A percentile compares a stretch with the other conserved stretches of the same genome.
Conservation (phyloP, 1,140 invertebrate species). For the Saxidomus purpurata region DNA sequence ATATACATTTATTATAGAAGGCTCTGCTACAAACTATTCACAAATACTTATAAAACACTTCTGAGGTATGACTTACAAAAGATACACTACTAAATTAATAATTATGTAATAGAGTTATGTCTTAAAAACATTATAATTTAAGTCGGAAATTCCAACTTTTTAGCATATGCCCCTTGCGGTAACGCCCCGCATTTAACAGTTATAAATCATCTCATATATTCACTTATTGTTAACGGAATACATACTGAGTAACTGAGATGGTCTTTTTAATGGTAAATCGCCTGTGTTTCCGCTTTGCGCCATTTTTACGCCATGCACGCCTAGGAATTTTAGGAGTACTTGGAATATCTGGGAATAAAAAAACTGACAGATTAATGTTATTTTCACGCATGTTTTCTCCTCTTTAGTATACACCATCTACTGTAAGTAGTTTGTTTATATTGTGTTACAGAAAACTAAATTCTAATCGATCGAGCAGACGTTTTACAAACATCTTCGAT, state of each 20-base stretch:
- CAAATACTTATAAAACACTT: too few species aligned
- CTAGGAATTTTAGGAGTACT: conserved; percentile 11
- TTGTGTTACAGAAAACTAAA: conserved; percentile 53
- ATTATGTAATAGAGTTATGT: too few species aligned
- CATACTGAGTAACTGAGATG: background rate
- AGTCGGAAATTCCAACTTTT: too few species aligned
- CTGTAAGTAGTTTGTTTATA: conserved; percentile 47
- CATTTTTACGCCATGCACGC: conserved; percentile 15
- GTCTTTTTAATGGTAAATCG: background rate
- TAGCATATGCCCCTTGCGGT: too few species aligned
- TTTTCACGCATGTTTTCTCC: conserved; percentile 54
- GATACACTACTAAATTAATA: too few species aligned
- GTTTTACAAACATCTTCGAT: background rate
- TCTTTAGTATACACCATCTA: conserved; percentile 41
- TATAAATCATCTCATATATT: too few species aligned
- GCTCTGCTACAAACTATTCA: too few species aligned
- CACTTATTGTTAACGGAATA: too few species aligned
- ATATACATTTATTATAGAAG: too few species aligned
- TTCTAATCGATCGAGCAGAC: conserved; percentile 46
- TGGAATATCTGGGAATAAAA: conserved; percentile 5
- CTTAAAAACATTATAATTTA: too few species aligned
- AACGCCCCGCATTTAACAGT: too few species aligned
- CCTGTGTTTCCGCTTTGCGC: conserved; percentile 22
- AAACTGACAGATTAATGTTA: conserved; percentile 56
- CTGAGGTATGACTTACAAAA: too few species aligned